A percentile compares a stretch with the other conserved stretches of the same genome.
These are phyloP conservation scores for Euura saliciscinereae DNA, from an alignment of 1,140 invertebrate genomes.

Conservation along the genomic window DNA sequence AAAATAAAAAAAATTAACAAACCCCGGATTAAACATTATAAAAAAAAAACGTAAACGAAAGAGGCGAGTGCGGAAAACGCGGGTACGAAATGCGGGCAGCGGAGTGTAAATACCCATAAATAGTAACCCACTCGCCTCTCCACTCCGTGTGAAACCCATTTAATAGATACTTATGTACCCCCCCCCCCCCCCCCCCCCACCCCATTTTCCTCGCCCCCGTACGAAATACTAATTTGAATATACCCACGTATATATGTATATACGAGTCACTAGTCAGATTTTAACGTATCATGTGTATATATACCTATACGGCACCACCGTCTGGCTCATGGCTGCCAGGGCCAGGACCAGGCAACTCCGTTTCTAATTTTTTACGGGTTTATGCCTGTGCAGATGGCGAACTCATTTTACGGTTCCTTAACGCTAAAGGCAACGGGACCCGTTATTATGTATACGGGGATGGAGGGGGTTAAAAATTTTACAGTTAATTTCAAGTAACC, in stretches of 20 bases:
- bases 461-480: not conserved
- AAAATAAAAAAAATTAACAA: too few species aligned
- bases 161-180: too few species aligned
- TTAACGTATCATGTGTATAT: too few species aligned
- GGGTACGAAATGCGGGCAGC: not conserved
- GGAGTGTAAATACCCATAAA: not conserved
- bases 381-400: conserved; percentile 1
- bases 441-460: not conserved
- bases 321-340: too few species aligned
- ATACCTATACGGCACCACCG: too few species aligned
- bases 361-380: not conserved
- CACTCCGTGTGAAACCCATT: not conserved
- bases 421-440: not conserved
- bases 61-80: too few species aligned
- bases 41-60: not conserved
- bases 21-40: too few species aligned
- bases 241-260: not conserved
- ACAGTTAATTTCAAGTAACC: not conserved
- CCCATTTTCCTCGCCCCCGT: too few species aligned
- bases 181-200: too few species aligned
- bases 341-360: not conserved
- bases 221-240: too few species aligned
- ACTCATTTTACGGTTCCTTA: conserved; percentile 5
- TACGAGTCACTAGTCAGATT: not conserved
- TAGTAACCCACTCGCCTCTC: not conserved